phyloP scores from a whole-genome alignment of 2,113 vertebrate genomes.

The Microcebus jonahi region DNA sequence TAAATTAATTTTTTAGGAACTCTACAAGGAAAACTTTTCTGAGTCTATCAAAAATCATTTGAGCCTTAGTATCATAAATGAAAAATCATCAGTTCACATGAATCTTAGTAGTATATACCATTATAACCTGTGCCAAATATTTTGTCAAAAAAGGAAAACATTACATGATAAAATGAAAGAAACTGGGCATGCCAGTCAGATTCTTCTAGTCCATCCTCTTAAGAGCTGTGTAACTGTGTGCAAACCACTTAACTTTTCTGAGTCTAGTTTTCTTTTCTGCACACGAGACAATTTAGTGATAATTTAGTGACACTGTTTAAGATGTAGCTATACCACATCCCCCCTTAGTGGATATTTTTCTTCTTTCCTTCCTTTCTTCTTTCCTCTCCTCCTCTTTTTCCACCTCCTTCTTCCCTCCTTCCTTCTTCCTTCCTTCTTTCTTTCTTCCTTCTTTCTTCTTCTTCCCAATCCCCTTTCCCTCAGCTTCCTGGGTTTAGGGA shows the following conservation, averaged over 20 bases:
- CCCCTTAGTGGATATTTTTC: neutral
- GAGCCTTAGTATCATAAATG: neutral
- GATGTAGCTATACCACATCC: accelerated
- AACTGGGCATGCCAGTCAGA: neutral
- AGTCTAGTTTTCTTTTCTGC: neutral
- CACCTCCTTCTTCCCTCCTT: too few species aligned
- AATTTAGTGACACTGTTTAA: neutral
- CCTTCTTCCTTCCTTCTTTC: neutral
- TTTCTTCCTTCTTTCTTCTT: neutral
- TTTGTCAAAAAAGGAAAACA: slow-evolving; percentile 37
- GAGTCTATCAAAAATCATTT: neutral
- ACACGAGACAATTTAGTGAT: neutral
- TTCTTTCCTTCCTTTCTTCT: too few species aligned
- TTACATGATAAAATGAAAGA: neutral
- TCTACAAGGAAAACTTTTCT: neutral
- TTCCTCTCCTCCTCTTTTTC: neutral
- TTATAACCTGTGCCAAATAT: neutral
- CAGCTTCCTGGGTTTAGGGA: neutral
- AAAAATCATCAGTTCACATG: neutral
- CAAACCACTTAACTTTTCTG: neutral
- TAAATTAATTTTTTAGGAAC: neutral
- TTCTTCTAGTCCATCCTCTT: neutral
- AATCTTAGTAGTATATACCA: neutral
- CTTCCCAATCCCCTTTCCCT: neutral
- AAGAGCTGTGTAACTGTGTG: neutral